These are phyloP conservation scores for Hycleus phaleratus DNA, from an alignment of 1,140 invertebrate species.

Conservation along the genomic window DNA sequence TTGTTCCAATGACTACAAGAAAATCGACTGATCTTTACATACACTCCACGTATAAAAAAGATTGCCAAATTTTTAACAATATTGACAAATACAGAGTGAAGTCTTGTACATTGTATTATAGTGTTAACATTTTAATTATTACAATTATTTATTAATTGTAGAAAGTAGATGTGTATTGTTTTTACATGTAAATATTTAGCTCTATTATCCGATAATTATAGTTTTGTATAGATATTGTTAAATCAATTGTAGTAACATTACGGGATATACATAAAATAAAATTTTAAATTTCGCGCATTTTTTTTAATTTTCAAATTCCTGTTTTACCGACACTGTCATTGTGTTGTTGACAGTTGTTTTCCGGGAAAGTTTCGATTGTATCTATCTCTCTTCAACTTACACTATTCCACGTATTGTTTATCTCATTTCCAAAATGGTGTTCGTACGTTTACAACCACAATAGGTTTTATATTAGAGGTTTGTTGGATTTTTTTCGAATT, in stretches of 20 bases:
- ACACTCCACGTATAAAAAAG: constrained; percentile 26
- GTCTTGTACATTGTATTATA: too few species aligned
- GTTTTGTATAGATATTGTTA: constrained; percentile 7
- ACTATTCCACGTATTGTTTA: background rate
- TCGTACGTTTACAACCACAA: constrained; percentile 16
- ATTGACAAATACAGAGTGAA: too few species aligned
- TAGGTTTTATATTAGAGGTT: constrained; percentile 7
- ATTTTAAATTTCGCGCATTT: too few species aligned
- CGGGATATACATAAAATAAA: too few species aligned
- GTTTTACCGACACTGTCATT: constrained; percentile 3
- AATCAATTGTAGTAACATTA: too few species aligned
- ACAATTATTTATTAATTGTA: too few species aligned
- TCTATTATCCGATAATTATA: background rate
- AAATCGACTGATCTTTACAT: constrained; percentile 28
- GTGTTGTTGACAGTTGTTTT: constrained; percentile 11
- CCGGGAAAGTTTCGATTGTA: constrained; percentile 9
- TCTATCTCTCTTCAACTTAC: background rate
- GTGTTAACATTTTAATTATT: too few species aligned
- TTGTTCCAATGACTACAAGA: constrained; percentile 27
- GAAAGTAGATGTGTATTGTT: background rate
- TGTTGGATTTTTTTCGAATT: background rate
- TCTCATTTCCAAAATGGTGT: constrained; percentile 25
- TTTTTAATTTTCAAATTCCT: background rate
- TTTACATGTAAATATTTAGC: background rate
- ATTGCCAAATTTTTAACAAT: too few species aligned